These are phyloP conservation scores for Leguminivora glycinivorella DNA, from an alignment of 1,140 invertebrate genomes.

Conservation along the genomic window DNA sequence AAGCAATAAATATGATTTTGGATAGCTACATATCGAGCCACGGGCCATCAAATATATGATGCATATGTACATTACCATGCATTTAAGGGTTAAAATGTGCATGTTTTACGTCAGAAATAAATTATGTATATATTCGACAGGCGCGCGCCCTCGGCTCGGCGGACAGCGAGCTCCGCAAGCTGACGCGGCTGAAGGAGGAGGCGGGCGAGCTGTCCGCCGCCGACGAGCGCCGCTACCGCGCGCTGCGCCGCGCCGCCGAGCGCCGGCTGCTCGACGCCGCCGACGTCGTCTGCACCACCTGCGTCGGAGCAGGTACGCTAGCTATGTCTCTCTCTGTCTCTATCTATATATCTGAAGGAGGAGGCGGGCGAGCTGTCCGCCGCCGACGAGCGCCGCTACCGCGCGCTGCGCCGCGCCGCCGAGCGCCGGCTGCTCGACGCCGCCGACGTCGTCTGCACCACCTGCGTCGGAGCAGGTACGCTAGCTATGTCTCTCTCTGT, in stretches of 20 bases:
- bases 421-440: constrained; percentile 96
- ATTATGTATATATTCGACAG: constrained; percentile 22
- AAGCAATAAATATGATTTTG: too few species aligned
- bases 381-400: too few species aligned
- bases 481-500: not conserved
- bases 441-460: constrained; percentile 99
- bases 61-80: too few species aligned
- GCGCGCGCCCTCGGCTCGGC: constrained; percentile 94
- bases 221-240: constrained; percentile 97
- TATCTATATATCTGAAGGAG: too few species aligned
- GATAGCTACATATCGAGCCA: too few species aligned
- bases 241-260: constrained; percentile 95
- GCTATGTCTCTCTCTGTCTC: not conserved
- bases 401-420: constrained; percentile 82
- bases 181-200: constrained; percentile 98
- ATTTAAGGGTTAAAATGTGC: too few species aligned
- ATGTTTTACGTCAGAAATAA: too few species aligned
- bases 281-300: constrained; percentile 99
- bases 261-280: constrained; percentile 96
- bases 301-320: constrained; percentile 94
- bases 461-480: constrained; percentile 96
- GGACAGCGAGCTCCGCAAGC: constrained; percentile 94
- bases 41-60: too few species aligned
- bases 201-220: constrained; percentile 95
- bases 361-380: constrained; percentile 89